Conservation (phyloP, 2,888 invertebrate genomes). For the Megaustenia siamemsis region DNA sequence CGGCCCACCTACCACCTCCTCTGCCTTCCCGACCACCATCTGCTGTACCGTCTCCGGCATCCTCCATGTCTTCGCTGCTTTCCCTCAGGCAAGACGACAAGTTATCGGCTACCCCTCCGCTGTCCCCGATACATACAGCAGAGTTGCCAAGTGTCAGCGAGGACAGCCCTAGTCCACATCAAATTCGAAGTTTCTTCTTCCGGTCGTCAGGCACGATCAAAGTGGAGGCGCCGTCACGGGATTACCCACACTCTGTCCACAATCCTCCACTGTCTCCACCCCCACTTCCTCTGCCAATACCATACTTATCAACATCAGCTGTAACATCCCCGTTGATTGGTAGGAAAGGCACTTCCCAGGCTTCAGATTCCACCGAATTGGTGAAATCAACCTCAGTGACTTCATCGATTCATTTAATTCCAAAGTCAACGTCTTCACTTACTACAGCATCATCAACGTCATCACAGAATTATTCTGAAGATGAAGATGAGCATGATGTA, state of each 20-base stretch:
- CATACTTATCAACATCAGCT: not conserved
- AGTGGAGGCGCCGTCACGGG: slow-evolving; percentile 28
- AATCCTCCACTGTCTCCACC: slow-evolving; percentile 5
- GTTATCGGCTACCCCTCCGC: not conserved
- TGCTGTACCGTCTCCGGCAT: not conserved
- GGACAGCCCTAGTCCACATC: not conserved
- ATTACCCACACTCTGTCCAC: not conserved
- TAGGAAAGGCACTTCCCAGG: too few relatives aligned
- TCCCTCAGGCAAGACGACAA: slow-evolving; percentile 18
- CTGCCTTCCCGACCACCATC: slow-evolving; percentile 39
- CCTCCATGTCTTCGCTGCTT: slow-evolving; percentile 8
- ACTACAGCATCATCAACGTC: not conserved
- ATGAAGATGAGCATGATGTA: not conserved
- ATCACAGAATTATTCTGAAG: not conserved
- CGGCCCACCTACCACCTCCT: slow-evolving; percentile 31
- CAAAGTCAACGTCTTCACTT: not conserved
- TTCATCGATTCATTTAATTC: not conserved
- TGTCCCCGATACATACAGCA: not conserved
- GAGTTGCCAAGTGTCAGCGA: not conserved
- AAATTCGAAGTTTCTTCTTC: slow-evolving; percentile 2
- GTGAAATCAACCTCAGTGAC: not conserved
- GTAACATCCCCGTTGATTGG: not conserved
- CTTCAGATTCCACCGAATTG: not conserved
- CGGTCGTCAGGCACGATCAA: slow-evolving; percentile 41
- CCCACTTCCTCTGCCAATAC: not conserved